These are phyloP conservation scores for Nerophis lumbriciformis DNA, from an alignment of 2,113 vertebrate genomes.

Conservation along the genomic window DNA sequence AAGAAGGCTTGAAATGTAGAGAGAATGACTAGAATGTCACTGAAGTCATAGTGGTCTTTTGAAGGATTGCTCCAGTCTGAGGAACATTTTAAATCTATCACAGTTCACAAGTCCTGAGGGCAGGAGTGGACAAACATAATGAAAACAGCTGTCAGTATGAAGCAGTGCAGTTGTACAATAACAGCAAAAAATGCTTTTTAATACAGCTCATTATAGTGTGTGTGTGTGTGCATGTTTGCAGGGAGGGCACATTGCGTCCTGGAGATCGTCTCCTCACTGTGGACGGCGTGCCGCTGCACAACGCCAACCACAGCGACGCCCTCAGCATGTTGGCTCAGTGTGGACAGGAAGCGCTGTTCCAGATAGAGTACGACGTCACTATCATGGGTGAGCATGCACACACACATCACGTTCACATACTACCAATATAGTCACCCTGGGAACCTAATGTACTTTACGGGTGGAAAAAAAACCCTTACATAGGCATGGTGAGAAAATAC, in stretches of 20 bases:
- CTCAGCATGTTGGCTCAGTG: constrained; percentile 83
- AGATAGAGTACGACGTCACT: constrained; percentile 92
- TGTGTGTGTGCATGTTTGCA: constrained; percentile 42
- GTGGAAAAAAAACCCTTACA: too few relatives aligned
- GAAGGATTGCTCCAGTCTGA: too few relatives aligned
- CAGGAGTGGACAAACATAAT: too few relatives aligned
- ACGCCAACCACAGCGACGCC: constrained; percentile 78
- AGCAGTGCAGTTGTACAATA: too few relatives aligned
- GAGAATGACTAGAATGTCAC: neutral
- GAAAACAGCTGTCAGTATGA: too few relatives aligned
- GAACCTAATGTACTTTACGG: too few relatives aligned
- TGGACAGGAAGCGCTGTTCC: constrained; percentile 88
- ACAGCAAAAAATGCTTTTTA: too few relatives aligned
- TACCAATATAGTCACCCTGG: neutral
- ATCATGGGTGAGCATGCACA: constrained; percentile 82
- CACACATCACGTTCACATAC: constrained; percentile 5
- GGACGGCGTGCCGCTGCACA: constrained; percentile 87
- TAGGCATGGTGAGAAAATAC: too few relatives aligned
- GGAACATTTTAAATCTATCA: neutral
- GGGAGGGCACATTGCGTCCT: constrained; percentile 88
- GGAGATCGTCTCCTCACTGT: constrained; percentile 88
- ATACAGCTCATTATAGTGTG: neutral
- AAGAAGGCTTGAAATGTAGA: constrained; percentile 6
- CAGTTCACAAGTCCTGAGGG: too few relatives aligned
- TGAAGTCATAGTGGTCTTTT: too few relatives aligned